Evolutionary conservation across 2,113 vertebrate species (phyloP), one percentile per base, ranked within the genome.

Genomic region (Xyliphius kryptos): DNA sequence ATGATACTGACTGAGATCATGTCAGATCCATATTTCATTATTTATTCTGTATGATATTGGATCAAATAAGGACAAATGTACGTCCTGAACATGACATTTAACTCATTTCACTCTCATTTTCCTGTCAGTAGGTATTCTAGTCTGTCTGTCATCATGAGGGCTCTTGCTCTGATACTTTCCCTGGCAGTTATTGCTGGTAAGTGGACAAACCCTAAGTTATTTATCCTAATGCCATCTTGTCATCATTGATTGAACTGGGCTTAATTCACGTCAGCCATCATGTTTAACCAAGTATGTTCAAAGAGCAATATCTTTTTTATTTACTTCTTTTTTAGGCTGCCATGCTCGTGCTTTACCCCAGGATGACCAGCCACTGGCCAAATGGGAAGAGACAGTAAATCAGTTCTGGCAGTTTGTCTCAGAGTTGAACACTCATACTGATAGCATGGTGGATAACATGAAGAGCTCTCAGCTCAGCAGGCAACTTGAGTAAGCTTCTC

Each of bases 401-500:
- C 77, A 57, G 4, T 90, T 91, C 77, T 87, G 85, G 88, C 41
- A 77, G 58, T 73, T 83, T 3, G 51, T 89, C 43, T 15, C 64
- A 5, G 76, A 83, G 1, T 64, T 90, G 26, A 83, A 73, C 72
- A 63, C 68, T 1, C 62, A 84, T 1, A 78, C 86, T 0, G 82
- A 87, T 56, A 80, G 74, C 9, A 41, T 81, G 0, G 36, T 86
- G 20, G n/a, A 77, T 5, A 74, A 76, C 68, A 52, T 91, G 51
- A 88, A 79, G 70, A 54, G 58, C 68, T 84, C 85, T 16, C 80
- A 88, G 73, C 56, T 91, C 48, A 81, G 38, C 73, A 81, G 73
- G 52, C 85, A 90, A 71, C 76, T 91, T 5, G 86, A 90, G 90
- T 91, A 72, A 87, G 87, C 86, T 13, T n/a, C n/a, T n/a, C n/a